Evolutionary conservation across 2,888 invertebrate species (phyloP).

Genomic region (Chironomus tentans): DNA sequence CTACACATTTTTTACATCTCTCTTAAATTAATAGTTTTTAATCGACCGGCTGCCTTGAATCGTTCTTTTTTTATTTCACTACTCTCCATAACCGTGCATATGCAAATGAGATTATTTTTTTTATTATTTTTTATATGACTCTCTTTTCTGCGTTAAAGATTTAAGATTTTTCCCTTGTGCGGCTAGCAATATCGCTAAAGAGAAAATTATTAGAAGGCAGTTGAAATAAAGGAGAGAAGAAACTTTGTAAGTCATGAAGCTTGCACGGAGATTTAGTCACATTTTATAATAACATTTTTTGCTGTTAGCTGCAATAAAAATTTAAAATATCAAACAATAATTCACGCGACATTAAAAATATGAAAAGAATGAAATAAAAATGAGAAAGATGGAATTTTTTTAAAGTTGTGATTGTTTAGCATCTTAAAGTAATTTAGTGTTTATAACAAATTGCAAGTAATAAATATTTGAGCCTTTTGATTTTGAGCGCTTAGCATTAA

Average conservation of each 20-base stretch:
- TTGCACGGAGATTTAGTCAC: neutral
- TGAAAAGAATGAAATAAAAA: neutral
- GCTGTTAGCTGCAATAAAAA: neutral
- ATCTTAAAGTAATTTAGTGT: neutral
- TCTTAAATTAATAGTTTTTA: conserved; percentile 5
- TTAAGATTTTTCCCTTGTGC: neutral
- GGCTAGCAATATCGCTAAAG: neutral
- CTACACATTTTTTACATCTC: neutral
- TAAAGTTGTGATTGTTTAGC: neutral
- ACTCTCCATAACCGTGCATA: neutral
- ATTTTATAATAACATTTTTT: neutral
- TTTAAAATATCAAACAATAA: neutral
- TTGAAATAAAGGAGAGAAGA: neutral
- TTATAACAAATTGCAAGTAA: too few relatives aligned
- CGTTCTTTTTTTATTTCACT: neutral
- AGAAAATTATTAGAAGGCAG: neutral
- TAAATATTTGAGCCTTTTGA: too few relatives aligned
- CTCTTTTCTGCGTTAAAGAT: neutral
- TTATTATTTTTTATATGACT: neutral
- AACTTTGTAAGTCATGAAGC: too few relatives aligned
- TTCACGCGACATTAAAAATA: neutral
- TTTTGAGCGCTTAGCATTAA: too few relatives aligned
- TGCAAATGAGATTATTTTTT: conserved; percentile 3
- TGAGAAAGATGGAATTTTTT: neutral
- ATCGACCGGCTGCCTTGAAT: neutral